These are phyloP conservation scores for Gymnocephalus cernua DNA, from an alignment of 2,113 vertebrate genomes.

Conservation along the genomic window DNA sequence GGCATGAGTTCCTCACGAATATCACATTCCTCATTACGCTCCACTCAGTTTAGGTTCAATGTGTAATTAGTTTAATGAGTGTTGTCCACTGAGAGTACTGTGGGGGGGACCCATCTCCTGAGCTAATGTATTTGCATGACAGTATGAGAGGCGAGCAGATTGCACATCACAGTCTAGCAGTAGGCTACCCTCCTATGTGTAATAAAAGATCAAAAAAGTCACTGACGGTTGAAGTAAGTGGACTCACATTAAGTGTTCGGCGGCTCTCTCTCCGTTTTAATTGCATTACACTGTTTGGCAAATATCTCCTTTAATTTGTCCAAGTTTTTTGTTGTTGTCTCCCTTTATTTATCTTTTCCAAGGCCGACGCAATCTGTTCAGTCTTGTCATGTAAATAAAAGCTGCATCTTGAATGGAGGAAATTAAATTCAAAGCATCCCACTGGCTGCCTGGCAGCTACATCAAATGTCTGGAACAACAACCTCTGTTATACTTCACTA, in stretches of 20 bases:
- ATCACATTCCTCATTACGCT: slow-evolving; percentile 79
- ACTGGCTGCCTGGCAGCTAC: slow-evolving; percentile 82
- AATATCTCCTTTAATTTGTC: slow-evolving; percentile 74
- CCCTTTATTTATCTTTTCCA: slow-evolving; percentile 70
- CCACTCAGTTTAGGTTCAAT: slow-evolving; percentile 73
- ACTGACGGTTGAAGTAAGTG: slow-evolving; percentile 67
- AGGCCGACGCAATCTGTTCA: slow-evolving; percentile 78
- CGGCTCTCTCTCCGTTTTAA: slow-evolving; percentile 70
- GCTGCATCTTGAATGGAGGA: slow-evolving; percentile 77
- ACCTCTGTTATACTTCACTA: slow-evolving; percentile 59
- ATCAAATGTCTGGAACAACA: slow-evolving; percentile 75
- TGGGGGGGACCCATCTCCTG: slow-evolving; percentile 69
- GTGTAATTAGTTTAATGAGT: slow-evolving; percentile 84
- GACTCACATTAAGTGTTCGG: slow-evolving; percentile 50
- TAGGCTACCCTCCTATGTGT: slow-evolving; percentile 73
- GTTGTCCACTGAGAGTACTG: slow-evolving; percentile 77
- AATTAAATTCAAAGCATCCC: slow-evolving; percentile 81
- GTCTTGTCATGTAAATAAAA: slow-evolving; percentile 83
- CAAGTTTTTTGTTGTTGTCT: slow-evolving; percentile 41
- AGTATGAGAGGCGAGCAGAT: slow-evolving; percentile 80
- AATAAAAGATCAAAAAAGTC: slow-evolving; percentile 79
- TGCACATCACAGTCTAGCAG: slow-evolving; percentile 80
- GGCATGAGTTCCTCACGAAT: slow-evolving; percentile 74
- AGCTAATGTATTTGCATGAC: slow-evolving; percentile 78
- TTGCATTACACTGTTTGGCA: slow-evolving; percentile 76